phyloP scores from a whole-genome alignment of 2,888 invertebrate species.

The Malacosoma neustria region DNA sequence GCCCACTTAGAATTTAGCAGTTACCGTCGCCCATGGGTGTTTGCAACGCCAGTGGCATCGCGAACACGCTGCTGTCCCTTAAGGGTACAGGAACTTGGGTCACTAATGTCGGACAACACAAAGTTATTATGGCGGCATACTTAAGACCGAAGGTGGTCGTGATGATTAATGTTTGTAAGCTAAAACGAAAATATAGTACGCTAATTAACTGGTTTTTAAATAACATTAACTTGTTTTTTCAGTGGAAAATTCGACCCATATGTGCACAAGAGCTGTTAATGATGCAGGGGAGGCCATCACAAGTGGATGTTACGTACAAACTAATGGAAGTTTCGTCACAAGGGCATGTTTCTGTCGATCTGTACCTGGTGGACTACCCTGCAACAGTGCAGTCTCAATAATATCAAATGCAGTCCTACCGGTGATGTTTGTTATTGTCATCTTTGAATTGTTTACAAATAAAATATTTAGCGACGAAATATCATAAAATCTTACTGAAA shows the following conservation, averaged over 20 bases:
- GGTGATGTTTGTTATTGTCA: neutral
- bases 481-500: neutral
- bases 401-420: neutral
- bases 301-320: slow-evolving; percentile 75
- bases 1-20: no score
- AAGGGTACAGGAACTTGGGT: no score
- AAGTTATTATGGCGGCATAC: no score
- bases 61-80: no score
- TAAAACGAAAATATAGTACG: neutral
- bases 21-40: no score
- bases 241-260: slow-evolving; percentile 81
- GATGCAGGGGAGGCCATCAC: slow-evolving; percentile 55
- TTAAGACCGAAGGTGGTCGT: no score
- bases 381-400: slow-evolving; percentile 27
- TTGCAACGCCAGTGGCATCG: no score
- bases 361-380: slow-evolving; percentile 46
- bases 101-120: no score
- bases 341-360: slow-evolving; percentile 57
- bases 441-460: neutral
- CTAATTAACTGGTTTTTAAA: neutral
- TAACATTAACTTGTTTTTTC: slow-evolving; percentile 23
- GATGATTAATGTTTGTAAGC: no score
- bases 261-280: slow-evolving; percentile 78
- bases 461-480: neutral
- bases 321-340: slow-evolving; percentile 45